Conservation (phyloP, 2,888 invertebrate species). For the Lobophora halterata region DNA sequence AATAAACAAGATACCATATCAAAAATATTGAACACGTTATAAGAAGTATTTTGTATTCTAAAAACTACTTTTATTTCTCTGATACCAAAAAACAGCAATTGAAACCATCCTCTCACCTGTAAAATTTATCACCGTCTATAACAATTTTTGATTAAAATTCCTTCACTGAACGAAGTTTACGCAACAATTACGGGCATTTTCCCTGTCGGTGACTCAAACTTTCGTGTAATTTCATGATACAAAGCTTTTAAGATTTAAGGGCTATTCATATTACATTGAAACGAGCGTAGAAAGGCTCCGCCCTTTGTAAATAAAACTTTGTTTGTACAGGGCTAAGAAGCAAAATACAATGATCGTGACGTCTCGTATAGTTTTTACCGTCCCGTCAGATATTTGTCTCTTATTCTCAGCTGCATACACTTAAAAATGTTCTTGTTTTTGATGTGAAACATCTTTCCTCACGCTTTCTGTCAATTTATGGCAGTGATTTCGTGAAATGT, state of each 20-base stretch:
- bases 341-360: not conserved
- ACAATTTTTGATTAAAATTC: constrained; percentile 37
- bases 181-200: constrained; percentile 33
- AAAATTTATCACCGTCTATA: constrained; percentile 31
- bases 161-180: constrained; percentile 31
- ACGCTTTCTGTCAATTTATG: too few relatives aligned
- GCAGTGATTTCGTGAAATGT: too few relatives aligned
- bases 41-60: too few relatives aligned
- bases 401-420: not conserved
- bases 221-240: constrained; percentile 32
- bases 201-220: constrained; percentile 32
- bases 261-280: constrained; percentile 14
- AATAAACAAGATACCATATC: too few relatives aligned
- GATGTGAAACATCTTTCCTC: too few relatives aligned
- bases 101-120: constrained; percentile 26
- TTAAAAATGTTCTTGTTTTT: not conserved
- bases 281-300: constrained; percentile 7
- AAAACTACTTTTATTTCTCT: too few relatives aligned
- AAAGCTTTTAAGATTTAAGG: constrained; percentile 28
- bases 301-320: constrained; percentile 19
- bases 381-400: not conserved
- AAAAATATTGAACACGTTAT: too few relatives aligned
- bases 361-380: too few relatives aligned
- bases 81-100: constrained; percentile 13
- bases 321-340: constrained; percentile 23